phyloP scores from a whole-genome alignment of 2,113 vertebrate species.

The Myrmophylax atrothorax region DNA sequence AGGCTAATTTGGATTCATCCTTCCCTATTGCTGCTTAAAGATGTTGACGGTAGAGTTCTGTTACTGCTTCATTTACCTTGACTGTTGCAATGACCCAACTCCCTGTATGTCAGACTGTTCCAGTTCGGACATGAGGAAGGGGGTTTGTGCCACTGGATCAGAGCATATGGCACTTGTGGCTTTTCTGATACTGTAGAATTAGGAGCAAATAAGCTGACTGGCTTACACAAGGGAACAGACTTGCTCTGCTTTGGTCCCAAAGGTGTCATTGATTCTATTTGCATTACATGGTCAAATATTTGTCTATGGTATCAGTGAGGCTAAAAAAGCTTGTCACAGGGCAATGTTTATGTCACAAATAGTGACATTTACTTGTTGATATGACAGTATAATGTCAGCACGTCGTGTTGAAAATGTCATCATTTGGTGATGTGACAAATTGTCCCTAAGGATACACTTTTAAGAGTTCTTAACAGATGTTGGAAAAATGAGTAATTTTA shows the following conservation, averaged over 20 bases:
- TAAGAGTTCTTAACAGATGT: not conserved
- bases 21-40: not conserved
- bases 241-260: not conserved
- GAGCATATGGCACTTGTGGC: not conserved
- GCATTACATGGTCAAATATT: not conserved
- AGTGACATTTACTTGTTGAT: conserved; percentile 9
- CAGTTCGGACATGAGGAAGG: not conserved
- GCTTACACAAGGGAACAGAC: not conserved
- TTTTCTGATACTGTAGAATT: not conserved
- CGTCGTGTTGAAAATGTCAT: not conserved
- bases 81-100: not conserved
- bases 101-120: not conserved
- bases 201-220: not conserved
- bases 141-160: not conserved
- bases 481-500: conserved; percentile 2
- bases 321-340: conserved; percentile 6
- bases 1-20: conserved; percentile 26
- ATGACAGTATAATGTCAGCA: not conserved
- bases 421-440: conserved; percentile 19
- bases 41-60: not conserved
- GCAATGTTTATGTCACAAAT: not conserved
- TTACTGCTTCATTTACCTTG: conserved; percentile 20
- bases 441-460: not conserved
- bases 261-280: not conserved
- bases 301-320: not conserved